These are phyloP conservation scores for Uromys caudimaculatus DNA, from an alignment of 2,797 vertebrate species.

Conservation along the genomic window DNA sequence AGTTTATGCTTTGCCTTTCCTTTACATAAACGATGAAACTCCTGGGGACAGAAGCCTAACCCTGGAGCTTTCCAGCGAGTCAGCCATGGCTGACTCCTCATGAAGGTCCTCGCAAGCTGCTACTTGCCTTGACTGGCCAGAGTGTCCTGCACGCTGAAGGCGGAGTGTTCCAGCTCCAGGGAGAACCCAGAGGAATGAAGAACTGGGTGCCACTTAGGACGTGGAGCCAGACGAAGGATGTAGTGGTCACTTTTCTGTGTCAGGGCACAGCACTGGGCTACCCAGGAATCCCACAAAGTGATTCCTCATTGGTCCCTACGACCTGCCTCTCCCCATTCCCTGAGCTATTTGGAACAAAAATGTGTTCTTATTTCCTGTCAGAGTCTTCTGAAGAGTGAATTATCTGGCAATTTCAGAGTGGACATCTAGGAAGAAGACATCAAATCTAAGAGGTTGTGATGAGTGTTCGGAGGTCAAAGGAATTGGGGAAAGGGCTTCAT, in stretches of 20 bases:
- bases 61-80: rapidly evolving
- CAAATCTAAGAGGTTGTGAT: conserved; percentile 23
- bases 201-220: rapidly evolving
- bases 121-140: background rate
- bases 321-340: background rate
- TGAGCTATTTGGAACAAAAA: background rate
- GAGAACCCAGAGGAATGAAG: rapidly evolving
- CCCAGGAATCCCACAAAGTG: background rate
- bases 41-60: too few species aligned
- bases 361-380: background rate
- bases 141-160: background rate
- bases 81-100: background rate
- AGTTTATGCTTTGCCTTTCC: too few species aligned
- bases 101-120: rapidly evolving
- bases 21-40: rapidly evolving
- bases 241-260: rapidly evolving
- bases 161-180: rapidly evolving
- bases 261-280: rapidly evolving
- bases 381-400: background rate
- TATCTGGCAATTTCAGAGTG: background rate
- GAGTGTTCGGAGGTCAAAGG: background rate
- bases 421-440: conserved; percentile 67
- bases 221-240: rapidly evolving
- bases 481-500: background rate
- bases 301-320: rapidly evolving